These are phyloP conservation scores for Platichthys flesus DNA, from an alignment of 2,113 vertebrate species.

Conservation along the genomic window DNA sequence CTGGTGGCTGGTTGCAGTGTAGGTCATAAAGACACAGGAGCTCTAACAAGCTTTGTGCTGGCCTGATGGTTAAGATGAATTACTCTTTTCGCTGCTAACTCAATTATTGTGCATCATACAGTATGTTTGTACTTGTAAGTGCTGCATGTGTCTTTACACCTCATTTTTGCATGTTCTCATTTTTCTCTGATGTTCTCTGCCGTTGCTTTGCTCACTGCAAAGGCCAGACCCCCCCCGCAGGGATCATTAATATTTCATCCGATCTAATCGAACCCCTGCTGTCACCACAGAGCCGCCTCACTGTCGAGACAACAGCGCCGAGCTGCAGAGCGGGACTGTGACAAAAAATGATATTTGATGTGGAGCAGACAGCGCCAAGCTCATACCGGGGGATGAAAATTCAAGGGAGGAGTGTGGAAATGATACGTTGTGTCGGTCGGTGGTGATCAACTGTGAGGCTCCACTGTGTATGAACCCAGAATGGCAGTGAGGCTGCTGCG, in stretches of 20 bases:
- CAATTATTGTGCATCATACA: neutral
- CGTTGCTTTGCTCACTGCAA: constrained; percentile 12
- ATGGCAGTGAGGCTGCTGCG: too few species aligned
- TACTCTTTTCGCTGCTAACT: neutral
- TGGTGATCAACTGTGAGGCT: too few species aligned
- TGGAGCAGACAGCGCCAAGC: constrained; percentile 9
- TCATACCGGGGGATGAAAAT: neutral
- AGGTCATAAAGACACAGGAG: too few species aligned
- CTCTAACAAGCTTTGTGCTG: neutral
- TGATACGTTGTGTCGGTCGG: too few species aligned
- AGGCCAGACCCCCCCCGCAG: constrained; percentile 53
- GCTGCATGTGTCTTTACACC: neutral
- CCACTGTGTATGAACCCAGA: too few species aligned
- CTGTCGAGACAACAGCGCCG: constrained; percentile 20
- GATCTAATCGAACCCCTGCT: constrained; percentile 62
- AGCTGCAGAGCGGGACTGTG: constrained; percentile 5
- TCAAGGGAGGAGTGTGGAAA: too few species aligned
- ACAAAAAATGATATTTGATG: constrained; percentile 25
- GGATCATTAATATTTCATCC: constrained; percentile 71
- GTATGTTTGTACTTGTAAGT: neutral
- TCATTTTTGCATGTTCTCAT: neutral
- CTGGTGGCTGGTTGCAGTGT: too few species aligned
- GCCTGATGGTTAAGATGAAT: neutral
- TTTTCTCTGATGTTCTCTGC: constrained; percentile 39
- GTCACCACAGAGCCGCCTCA: constrained; percentile 41